Conservation (phyloP, 1,140 invertebrate genomes). For the Trachymyrmex cornetzi region DNA sequence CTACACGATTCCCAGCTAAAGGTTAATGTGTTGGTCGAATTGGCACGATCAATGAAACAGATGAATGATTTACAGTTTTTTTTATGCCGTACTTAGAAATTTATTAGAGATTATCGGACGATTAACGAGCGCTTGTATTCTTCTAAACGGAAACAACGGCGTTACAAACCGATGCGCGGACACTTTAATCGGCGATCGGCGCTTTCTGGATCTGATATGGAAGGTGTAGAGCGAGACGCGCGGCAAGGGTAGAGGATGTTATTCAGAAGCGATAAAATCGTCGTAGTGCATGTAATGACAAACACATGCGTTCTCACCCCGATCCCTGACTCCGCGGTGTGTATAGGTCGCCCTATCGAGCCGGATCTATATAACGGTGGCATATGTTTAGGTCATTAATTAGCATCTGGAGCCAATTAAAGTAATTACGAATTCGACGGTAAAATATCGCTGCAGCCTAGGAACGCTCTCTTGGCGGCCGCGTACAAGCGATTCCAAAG, state of each 20-base stretch:
- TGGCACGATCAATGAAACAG: constrained; percentile 14
- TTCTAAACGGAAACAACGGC: not conserved
- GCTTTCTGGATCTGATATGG: constrained; percentile 31
- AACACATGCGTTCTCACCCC: constrained; percentile 81
- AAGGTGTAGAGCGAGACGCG: constrained; percentile 9
- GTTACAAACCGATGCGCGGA: constrained; percentile 16
- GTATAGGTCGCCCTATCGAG: constrained; percentile 75
- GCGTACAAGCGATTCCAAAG: constrained; percentile 48
- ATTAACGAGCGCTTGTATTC: constrained; percentile 7
- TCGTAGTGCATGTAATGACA: constrained; percentile 82
- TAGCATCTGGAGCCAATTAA: constrained; percentile 85
- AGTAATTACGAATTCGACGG: constrained; percentile 84
- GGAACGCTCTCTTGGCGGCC: constrained; percentile 37
- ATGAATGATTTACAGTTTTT: not conserved
- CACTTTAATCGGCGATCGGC: constrained; percentile 51
- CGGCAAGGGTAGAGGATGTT: constrained; percentile 42
- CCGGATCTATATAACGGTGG: constrained; percentile 79
- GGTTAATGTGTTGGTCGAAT: constrained; percentile 5
- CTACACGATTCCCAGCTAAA: constrained; percentile 3
- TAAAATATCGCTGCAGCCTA: constrained; percentile 77
- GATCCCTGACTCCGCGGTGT: constrained; percentile 44
- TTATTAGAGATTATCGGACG: constrained; percentile 5
- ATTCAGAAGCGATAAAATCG: constrained; percentile 79
- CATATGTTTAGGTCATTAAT: constrained; percentile 85
- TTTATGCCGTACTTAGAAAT: not conserved